Percentiles rank a stretch among this genome's conserved stretches.
phyloP scores from a whole-genome alignment of 2,113 vertebrate species.

The Junco hyemalis region DNA sequence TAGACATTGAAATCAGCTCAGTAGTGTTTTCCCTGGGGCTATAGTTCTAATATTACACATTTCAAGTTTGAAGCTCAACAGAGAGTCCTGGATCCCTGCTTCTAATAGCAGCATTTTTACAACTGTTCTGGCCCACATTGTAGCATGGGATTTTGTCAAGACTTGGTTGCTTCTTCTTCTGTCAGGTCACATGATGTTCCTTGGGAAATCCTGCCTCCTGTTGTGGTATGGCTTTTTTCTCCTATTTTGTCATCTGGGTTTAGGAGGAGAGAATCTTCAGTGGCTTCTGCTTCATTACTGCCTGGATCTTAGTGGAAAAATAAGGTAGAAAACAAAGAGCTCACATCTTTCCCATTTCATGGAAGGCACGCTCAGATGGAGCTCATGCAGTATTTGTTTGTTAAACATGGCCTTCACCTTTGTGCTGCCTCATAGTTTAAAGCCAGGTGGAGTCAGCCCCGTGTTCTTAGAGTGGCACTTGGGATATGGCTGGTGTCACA shows the following conservation, averaged over 20 bases:
- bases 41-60: neutral
- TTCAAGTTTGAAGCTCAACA: neutral
- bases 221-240: neutral
- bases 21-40: neutral
- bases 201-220: neutral
- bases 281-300: neutral
- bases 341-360: neutral
- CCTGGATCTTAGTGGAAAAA: neutral
- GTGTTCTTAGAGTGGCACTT: neutral
- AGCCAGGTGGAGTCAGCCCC: neutral
- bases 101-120: neutral
- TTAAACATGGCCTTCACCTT: neutral
- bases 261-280: neutral
- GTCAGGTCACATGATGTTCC: fast-evolving
- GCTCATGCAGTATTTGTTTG: neutral
- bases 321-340: neutral
- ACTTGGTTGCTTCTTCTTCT: neutral
- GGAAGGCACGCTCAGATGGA: neutral
- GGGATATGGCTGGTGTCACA: neutral
- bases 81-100: neutral
- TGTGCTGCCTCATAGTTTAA: neutral
- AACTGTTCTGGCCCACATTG: neutral
- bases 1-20: neutral
- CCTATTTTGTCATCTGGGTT: neutral
- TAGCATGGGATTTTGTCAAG: neutral